Percentiles rank a stretch among this genome's conserved stretches.
Conservation (phyloP, 2,888 invertebrate species). For the Belgica antarctica region DNA sequence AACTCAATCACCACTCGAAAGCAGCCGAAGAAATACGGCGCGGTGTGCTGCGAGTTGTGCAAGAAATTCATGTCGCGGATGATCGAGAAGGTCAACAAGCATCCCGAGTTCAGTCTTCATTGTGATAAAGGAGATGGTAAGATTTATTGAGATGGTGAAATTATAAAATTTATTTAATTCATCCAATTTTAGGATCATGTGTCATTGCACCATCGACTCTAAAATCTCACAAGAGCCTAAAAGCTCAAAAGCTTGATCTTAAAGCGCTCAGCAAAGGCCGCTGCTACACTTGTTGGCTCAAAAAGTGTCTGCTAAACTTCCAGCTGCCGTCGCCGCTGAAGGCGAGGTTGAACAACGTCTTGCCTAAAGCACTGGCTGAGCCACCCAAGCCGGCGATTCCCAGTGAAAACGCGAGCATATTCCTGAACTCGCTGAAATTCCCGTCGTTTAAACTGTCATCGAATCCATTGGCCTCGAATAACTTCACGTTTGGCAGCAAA, state of each 20-base stretch:
- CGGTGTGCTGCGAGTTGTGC: constrained; percentile 81
- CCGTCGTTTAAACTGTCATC: constrained; percentile 45
- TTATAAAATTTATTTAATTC: background rate
- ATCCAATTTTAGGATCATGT: constrained; percentile 16
- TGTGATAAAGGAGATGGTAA: constrained; percentile 68
- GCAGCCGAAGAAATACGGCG: constrained; percentile 79
- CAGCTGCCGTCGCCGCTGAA: constrained; percentile 71
- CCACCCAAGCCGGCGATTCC: background rate
- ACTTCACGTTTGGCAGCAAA: constrained; percentile 52
- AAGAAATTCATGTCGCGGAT: constrained; percentile 82
- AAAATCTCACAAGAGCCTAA: constrained; percentile 64
- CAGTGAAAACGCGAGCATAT: constrained; percentile 37
- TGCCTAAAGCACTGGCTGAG: constrained; percentile 50
- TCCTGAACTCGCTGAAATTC: constrained; percentile 31
- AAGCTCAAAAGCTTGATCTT: constrained; percentile 48
- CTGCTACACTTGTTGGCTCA: constrained; percentile 85
- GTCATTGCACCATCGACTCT: constrained; percentile 35
- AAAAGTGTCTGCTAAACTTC: constrained; percentile 76
- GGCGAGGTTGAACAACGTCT: constrained; percentile 65
- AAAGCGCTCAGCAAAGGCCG: constrained; percentile 58
- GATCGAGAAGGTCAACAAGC: constrained; percentile 64
- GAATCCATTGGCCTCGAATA: constrained; percentile 52
- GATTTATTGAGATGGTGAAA: constrained; percentile 13
- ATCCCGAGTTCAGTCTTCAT: constrained; percentile 60
- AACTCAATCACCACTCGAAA: constrained; percentile 62